Conservation (phyloP, 2,888 invertebrate species). For the Argyresthia albistria region DNA sequence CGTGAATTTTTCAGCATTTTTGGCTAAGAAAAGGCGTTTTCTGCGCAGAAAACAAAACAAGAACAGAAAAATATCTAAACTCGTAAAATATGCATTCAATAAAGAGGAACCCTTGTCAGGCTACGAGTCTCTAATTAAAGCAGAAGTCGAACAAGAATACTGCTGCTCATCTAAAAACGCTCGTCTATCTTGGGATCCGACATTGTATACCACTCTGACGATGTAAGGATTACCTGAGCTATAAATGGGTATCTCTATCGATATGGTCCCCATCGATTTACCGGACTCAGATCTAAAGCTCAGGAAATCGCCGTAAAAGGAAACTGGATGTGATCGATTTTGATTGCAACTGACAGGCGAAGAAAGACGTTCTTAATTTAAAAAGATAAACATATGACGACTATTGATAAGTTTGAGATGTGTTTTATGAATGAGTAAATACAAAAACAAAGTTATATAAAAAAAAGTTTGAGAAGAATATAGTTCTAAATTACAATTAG, state of each 20-base stretch:
- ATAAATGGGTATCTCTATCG: slow-evolving; percentile 28
- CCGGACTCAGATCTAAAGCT: slow-evolving; percentile 20
- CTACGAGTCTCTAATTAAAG: slow-evolving; percentile 7
- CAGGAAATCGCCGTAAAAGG: slow-evolving; percentile 12
- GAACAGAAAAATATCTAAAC: neutral
- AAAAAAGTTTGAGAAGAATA: no score
- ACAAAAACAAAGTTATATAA: no score
- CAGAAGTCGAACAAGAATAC: slow-evolving; percentile 2
- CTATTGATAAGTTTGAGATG: no score
- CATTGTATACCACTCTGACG: slow-evolving; percentile 20
- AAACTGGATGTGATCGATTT: slow-evolving; percentile 16
- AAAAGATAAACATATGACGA: neutral
- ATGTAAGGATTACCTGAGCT: slow-evolving; percentile 28
- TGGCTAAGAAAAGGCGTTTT: no score
- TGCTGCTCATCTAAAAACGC: slow-evolving; percentile 25
- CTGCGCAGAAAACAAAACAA: neutral
- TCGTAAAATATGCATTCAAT: neutral
- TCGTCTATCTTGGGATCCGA: slow-evolving; percentile 24
- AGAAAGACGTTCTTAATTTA: neutral
- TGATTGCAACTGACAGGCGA: neutral
- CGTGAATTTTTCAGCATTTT: no score
- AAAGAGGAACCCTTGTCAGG: neutral
- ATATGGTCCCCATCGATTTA: slow-evolving; percentile 1
- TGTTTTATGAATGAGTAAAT: no score
- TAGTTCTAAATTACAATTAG: no score